Percentiles rank a stretch among this genome's conserved stretches.
Evolutionary conservation across 2,797 vertebrate species (phyloP).

Genomic region (Ptychadena robeensis): DNA sequence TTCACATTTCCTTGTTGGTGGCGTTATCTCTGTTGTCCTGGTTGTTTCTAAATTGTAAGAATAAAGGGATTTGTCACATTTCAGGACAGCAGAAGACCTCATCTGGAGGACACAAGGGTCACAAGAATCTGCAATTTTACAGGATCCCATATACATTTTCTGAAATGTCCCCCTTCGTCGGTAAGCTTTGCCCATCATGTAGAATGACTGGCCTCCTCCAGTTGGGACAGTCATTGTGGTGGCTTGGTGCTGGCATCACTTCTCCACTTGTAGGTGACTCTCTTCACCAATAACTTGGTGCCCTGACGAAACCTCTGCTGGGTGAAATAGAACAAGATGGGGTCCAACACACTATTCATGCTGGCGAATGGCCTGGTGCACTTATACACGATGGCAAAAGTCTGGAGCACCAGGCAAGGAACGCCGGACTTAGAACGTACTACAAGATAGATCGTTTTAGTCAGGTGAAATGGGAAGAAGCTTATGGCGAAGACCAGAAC

Average conservation of each 20-base stretch:
- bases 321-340: conserved; percentile 96
- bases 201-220: neutral
- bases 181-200: neutral
- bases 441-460: conserved; percentile 90
- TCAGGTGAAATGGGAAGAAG: conserved; percentile 94
- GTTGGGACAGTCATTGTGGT: neutral
- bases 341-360: conserved; percentile 94
- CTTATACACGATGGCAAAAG: conserved; percentile 90
- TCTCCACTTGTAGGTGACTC: conserved; percentile 78
- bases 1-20: neutral
- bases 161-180: neutral
- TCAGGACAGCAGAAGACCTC: neutral
- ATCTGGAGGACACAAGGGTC: neutral
- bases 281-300: conserved; percentile 81
- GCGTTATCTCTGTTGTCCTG: neutral
- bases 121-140: neutral
- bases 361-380: conserved; percentile 92
- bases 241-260: conserved; percentile 34
- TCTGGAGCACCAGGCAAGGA: conserved; percentile 78
- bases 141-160: neutral
- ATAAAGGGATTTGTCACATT: neutral
- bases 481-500: conserved; percentile 87
- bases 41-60: neutral
- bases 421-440: conserved; percentile 75
- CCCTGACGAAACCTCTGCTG: conserved; percentile 83